Conservation (phyloP, 2,888 invertebrate genomes). For the Deilephila porcellus region DNA sequence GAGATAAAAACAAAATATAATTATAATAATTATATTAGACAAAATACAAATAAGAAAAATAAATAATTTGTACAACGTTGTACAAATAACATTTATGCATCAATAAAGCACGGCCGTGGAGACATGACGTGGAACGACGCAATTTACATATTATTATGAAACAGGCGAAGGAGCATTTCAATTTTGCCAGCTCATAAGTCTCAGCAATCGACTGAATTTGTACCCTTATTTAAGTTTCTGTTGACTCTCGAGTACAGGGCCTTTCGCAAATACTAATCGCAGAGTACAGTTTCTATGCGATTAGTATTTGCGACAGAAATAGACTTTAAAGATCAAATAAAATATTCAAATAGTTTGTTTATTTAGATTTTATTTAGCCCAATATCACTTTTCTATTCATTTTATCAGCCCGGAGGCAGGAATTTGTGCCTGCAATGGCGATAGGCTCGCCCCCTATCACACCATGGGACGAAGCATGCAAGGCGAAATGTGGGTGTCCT, state of each 20-base stretch:
- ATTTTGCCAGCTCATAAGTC: conserved; percentile 55
- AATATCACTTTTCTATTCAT: no score
- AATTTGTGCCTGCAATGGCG: no score
- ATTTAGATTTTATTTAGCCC: no score
- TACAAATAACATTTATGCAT: conserved; percentile 12
- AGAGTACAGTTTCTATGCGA: conserved; percentile 9
- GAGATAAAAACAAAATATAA: no score
- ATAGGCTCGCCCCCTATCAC: no score
- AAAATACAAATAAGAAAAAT: background rate
- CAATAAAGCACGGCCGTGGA: background rate
- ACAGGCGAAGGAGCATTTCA: conserved; percentile 55
- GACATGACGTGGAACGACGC: conserved; percentile 44
- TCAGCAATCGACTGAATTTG: conserved; percentile 48
- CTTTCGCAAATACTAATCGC: no score
- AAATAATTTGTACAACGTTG: background rate
- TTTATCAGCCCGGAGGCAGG: no score
- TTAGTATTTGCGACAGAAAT: background rate
- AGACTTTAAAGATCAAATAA: background rate
- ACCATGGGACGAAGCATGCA: no score
- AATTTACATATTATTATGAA: conserved; percentile 62
- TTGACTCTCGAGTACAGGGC: conserved; percentile 36
- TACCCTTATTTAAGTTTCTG: conserved; percentile 55
- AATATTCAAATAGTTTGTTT: no score
- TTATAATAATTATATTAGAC: background rate
- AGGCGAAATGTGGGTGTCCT: no score